phyloP scores from a whole-genome alignment of 2,888 invertebrate species.

The Dioctria linearis region DNA sequence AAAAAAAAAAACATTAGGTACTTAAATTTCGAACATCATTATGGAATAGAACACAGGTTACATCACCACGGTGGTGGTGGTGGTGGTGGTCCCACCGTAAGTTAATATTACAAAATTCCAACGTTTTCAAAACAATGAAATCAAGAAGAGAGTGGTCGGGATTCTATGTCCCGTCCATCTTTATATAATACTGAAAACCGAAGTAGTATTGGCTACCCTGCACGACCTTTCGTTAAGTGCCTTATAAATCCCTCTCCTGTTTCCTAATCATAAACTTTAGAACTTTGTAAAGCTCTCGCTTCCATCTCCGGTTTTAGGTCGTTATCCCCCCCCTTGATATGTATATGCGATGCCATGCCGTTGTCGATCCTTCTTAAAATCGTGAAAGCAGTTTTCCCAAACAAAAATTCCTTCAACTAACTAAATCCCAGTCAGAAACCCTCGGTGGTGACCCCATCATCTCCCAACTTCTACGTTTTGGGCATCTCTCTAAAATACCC shows the following conservation, averaged over 20 bases:
- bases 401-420: conserved; percentile 55
- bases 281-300: conserved; percentile 43
- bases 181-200: not conserved
- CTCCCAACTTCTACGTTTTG: not conserved
- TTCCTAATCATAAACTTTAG: conserved; percentile 57
- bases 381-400: conserved; percentile 46
- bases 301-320: conserved; percentile 33
- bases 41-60: conserved; percentile 11
- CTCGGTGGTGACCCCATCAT: conserved; percentile 56
- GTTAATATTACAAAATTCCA: conserved; percentile 21
- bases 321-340: conserved; percentile 39
- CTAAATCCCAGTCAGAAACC: conserved; percentile 55
- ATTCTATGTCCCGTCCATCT: too few relatives aligned
- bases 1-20: too few relatives aligned
- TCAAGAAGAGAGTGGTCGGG: too few relatives aligned
- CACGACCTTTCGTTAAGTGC: conserved; percentile 47
- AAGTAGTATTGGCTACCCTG: conserved; percentile 24
- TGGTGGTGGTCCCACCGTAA: conserved; percentile 1
- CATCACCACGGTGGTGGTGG: not conserved
- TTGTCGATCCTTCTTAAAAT: conserved; percentile 18
- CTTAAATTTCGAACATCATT: too few relatives aligned
- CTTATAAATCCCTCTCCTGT: conserved; percentile 55
- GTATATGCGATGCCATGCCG: too few relatives aligned
- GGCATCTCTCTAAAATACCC: conserved; percentile 36
- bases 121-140: too few relatives aligned